Base-by-base conservation (phyloP, 1,140 invertebrate species). In the Hylaeus volcanicus region DNA sequence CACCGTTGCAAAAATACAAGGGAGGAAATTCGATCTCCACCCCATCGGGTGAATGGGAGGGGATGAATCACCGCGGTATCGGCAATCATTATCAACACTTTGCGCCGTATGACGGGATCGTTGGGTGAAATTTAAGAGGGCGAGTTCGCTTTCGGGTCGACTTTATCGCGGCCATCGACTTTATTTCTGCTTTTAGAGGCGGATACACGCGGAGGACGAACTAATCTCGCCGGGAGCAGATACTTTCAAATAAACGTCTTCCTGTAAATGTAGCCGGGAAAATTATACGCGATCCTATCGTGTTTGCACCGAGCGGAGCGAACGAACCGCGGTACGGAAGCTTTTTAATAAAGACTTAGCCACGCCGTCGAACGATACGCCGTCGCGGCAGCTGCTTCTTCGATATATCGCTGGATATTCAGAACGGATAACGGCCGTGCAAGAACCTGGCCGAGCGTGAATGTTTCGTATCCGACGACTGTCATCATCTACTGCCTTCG, bases 81-180 rank as follows among this genome's bases (percentile, higher is more conserved):
- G 70, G 61, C 77, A 73, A 79, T 79, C 77, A 73, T 79, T 79
- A 79, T 79, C 77, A 51, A 51, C 70, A 53, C 51, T 73, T 56
- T 74, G 37, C 60, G 11, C 60, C 14, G 74, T 14, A 51, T 15
- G 77, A 65, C 56, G 68, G 45, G 39, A 15, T 43, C 9, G 60
- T 37, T 48, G 26, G 26, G 14, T 37, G 43, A 73, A 79, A 55
- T 79, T 55, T 48, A 64, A 70, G 70, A 55, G 77, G 15, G 64
- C 26, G 74, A 73, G 51, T 79, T 74, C 56, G 61, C 77, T 79
- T 79, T 79, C 37, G 74, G 48, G 68, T 56, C 61, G 41, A 74
- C 48, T 79, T 79, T 79, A 79, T 79, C 77, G 48, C 51, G 3
- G 6, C 41, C 51, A 65, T 79, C 70, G 37, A 45, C 60, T 74